phyloP scores from a whole-genome alignment of 2,888 invertebrate genomes.

The Melanotus villosus region DNA sequence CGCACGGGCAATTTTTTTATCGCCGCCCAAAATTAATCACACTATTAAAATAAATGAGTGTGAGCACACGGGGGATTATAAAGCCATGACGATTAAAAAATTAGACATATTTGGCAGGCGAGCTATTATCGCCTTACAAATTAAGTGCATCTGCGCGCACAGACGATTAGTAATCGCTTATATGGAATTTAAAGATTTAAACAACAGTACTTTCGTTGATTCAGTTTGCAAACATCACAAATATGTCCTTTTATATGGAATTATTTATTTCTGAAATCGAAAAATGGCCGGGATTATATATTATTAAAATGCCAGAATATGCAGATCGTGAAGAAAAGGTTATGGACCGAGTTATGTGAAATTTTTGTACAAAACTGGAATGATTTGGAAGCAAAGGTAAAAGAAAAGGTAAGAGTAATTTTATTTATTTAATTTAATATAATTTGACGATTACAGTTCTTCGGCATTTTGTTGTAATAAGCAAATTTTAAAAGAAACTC shows the following conservation, averaged over 20 bases:
- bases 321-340: slow-evolving; percentile 20
- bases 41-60: too few relatives aligned
- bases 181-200: background rate
- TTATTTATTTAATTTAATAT: slow-evolving; percentile 22
- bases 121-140: too few relatives aligned
- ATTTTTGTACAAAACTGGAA: slow-evolving; percentile 19
- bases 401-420: slow-evolving; percentile 27
- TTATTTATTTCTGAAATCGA: slow-evolving; percentile 35
- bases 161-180: slow-evolving; percentile 17
- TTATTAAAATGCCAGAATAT: slow-evolving; percentile 20
- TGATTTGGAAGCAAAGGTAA: slow-evolving; percentile 15
- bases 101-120: slow-evolving; percentile 23
- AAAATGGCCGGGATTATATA: slow-evolving; percentile 25
- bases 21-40: too few relatives aligned
- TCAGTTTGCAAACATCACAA: slow-evolving; percentile 4
- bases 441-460: background rate
- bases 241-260: slow-evolving; percentile 39
- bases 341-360: slow-evolving; percentile 29
- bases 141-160: slow-evolving; percentile 11
- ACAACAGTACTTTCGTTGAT: background rate
- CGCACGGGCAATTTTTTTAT: too few relatives aligned
- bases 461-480: slow-evolving; percentile 6
- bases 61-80: too few relatives aligned
- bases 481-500: background rate
- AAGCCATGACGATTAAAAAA: too few relatives aligned